Evolutionary conservation across 2,888 invertebrate genomes (phyloP), one percentile per base, ranked within the genome.

Genomic region (Ariolimax columbianus): DNA sequence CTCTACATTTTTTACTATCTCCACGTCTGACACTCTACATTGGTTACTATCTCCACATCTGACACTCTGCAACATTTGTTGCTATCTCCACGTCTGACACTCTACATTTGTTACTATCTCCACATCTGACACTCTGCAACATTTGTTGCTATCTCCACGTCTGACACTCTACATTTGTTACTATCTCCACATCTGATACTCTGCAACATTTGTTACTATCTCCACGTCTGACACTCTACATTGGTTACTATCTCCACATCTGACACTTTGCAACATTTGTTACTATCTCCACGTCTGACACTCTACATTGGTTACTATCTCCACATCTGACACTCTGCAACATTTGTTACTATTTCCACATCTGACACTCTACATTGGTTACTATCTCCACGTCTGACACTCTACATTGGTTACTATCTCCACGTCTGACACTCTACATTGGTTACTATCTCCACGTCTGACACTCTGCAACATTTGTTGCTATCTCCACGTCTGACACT

Each of bases 101-200:
- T 0, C 84, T 93, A 19, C 90, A 91, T 85, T 93, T 47, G 9
- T n/a, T n/a, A 47, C 23, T 55, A 55, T 14, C 17, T 55, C 17
- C 19, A 55, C 55, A 55, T 6, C 19, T 55, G 55, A 11, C 55
- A 55, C n/a, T n/a, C 59, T 63, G n/a, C 23, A 63, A 63, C 14
- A 47, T 63, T 26, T 63, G n/a, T 63, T 1, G 17, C 11, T 3
- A 23, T 47, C 38, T 19, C 51, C 86, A 75, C 85, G 88, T 1
- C 86, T 68, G 92, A 93, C 88, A 92, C 90, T 0, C 84, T 93
- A 19, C 90, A 91, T 85, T 93, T 47, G 9, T n/a, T n/a, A 47
- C 23, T 55, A 55, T 14, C 17, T 55, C 17, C 19, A 55, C 55
- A 55, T 6, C 19, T 55, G 55, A 11, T 23, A 55, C n/a, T n/a